Percentiles rank a stretch among this genome's conserved stretches.
Evolutionary conservation across 2,888 invertebrate genomes (phyloP).

Genomic region (Meliscaeva auricollis): DNA sequence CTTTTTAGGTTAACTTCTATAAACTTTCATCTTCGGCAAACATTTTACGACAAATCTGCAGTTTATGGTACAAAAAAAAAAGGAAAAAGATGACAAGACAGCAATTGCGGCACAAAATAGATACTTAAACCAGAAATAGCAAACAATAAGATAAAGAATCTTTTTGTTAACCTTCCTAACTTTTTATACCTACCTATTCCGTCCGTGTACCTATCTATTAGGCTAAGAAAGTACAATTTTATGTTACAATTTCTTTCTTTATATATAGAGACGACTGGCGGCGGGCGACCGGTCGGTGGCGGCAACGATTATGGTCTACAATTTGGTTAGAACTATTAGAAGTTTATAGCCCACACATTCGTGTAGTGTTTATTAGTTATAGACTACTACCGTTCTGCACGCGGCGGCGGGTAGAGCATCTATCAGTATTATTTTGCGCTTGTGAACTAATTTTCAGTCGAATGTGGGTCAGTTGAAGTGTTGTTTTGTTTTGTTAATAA

Average conservation of each 20-base stretch:
- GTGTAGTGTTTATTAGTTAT: constrained; percentile 27
- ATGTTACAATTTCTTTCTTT: constrained; percentile 26
- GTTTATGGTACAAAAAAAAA: not conserved
- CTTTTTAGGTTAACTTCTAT: constrained; percentile 12
- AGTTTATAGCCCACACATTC: constrained; percentile 30
- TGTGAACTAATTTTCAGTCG: not conserved
- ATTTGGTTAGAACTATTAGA: constrained; percentile 25
- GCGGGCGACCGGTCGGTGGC: no score
- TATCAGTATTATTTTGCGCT: not conserved
- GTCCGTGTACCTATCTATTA: not conserved
- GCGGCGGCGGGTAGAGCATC: not conserved
- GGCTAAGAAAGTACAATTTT: constrained; percentile 30
- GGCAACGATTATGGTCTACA: constrained; percentile 44
- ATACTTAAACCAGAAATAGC: constrained; percentile 31
- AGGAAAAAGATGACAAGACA: constrained; percentile 1
- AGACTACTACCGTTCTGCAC: constrained; percentile 19
- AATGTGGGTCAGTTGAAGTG: not conserved
- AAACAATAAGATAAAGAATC: constrained; percentile 46
- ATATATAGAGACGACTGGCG: not conserved
- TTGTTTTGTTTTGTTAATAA: not conserved
- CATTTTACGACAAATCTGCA: not conserved
- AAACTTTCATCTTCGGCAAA: constrained; percentile 13
- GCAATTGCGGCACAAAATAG: constrained; percentile 15
- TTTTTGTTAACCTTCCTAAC: not conserved
- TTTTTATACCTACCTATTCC: not conserved